Evolutionary conservation across 1,140 invertebrate species (phyloP), one percentile per base, ranked within the genome.

Genomic region (Drosophila mauritiana): DNA sequence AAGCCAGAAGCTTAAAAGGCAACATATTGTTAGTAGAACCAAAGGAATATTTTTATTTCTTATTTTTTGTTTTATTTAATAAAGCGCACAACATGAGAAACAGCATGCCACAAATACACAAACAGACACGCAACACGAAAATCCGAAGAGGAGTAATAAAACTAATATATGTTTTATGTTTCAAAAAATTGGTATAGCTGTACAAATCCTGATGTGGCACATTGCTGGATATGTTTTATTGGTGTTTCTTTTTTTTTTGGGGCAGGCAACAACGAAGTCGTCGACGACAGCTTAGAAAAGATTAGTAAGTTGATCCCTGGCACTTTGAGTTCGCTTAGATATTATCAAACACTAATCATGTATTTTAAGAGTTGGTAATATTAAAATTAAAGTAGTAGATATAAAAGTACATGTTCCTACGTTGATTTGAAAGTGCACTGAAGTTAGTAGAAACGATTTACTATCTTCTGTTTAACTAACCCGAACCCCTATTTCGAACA

Each of bases 1-100:
- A 89, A 84, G 84, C 84, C 70, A 45, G 49, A 89, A 89, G 84
- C 84, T 89, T 84, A 74, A 80, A 70, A 88, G 56, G 84, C 84
- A 89, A 80, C 63, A 54, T 83, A 78, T 80, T 77, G 84, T 88
- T 88, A 88, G 84, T 89, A 88, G 45, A 42, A 77, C 64, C 53
- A 53, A 70, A 68, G 48, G 6, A 51, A 58, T 48, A 69, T 43
- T 39, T 17, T 59, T 13, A 39, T 39, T 55, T 34, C 20, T 64
- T 51, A 51, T 25, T 39, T 59, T 59, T n/a, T 42, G 34, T 31
- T 58, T 61, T 37, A 20, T 17, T 58, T 54, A 65, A 83, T 73
- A 79, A 79, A 82, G 83, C 84, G 72, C 70, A 80, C 63, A 82
- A 88, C 58, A 82, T 45, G 37, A 63, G 55, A 49, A 62, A 79